These are phyloP conservation scores for Bombus superbus DNA, from an alignment of 1,140 invertebrate species.

Conservation along the genomic window DNA sequence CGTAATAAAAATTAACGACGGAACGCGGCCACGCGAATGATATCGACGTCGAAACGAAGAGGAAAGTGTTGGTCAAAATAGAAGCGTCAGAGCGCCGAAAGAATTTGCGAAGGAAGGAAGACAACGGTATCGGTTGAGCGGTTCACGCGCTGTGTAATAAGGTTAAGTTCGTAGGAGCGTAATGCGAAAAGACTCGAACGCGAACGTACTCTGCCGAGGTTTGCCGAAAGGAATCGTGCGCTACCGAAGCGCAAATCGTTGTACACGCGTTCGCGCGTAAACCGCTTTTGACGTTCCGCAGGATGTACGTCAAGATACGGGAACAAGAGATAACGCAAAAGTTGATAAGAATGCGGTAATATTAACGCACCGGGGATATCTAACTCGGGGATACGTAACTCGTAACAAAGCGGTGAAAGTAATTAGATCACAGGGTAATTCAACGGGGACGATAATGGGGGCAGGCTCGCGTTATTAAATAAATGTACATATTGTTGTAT, in stretches of 20 bases:
- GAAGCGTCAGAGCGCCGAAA: conserved; percentile 47
- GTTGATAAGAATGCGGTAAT: conserved; percentile 55
- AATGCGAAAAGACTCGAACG: conserved; percentile 52
- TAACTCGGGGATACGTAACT: neutral
- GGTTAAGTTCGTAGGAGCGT: conserved; percentile 62
- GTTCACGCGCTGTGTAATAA: conserved; percentile 55
- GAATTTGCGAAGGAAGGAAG: conserved; percentile 42
- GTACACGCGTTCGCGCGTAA: conserved; percentile 45
- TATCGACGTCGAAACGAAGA: neutral
- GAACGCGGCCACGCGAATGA: neutral
- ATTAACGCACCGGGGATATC: conserved; percentile 19
- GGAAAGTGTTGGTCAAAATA: neutral
- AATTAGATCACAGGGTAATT: neutral
- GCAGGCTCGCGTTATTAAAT: neutral
- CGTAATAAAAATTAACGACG: conserved; percentile 20
- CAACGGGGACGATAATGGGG: neutral
- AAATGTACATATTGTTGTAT: neutral
- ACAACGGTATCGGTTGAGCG: conserved; percentile 49
- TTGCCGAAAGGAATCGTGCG: conserved; percentile 29
- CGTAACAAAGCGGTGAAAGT: conserved; percentile 30
- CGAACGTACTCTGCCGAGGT: conserved; percentile 20
- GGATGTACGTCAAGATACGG: conserved; percentile 36
- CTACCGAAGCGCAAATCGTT: conserved; percentile 9
- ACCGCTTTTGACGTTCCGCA: conserved; percentile 45
- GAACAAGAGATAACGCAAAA: conserved; percentile 56